Base-by-base conservation (phyloP, 2,888 invertebrate genomes). In the Anoncus sp. region DNA sequence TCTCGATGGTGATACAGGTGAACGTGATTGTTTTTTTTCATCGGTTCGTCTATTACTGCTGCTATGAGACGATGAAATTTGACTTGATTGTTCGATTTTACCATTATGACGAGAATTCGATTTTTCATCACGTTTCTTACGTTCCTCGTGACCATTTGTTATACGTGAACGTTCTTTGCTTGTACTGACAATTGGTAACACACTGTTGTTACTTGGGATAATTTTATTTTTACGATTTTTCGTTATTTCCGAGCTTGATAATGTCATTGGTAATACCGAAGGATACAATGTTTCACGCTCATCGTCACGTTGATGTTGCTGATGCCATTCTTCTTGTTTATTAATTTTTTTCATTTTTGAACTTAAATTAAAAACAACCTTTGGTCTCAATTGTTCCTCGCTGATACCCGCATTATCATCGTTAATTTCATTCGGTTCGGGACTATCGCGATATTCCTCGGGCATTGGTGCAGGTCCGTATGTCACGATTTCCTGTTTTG, bases 281-380 rank as follows among this genome's bases (percentile, higher is more conserved):
- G 24, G 10, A 20, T 1, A 38, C 7, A 31, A 31, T 31, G 31
- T n/a, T n/a, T 31, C 47, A 45, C 38, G 3, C n/a, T 40, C 20
- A 0, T 51, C 57, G 7, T 47, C 71, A 4, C 80, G 82, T 5
- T 73, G 81, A 12, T 45, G 65, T 16, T 82, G 80, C 5, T 82
- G 79, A 9, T 76, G 75, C 87, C 87, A 86, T 3, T 86, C 87
- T 1, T 85, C 85, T 1, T 81, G 76, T 31, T 81, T 84, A 9
- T 53, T 80, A 2, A 86, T 84, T 12, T 81, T 82, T 27, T 86
- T 85, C 1, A 73, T 72, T 71, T 84, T 88, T 0, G 85, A 78
- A 59, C 80, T 84, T n/a, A 88, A 76, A 59, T 89, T 89, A 45
- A 89, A 89, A 2, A 85, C 72, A 0, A 89, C 87, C 70, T 87